phyloP scores from a whole-genome alignment of 2,797 vertebrate species.

The Peromyscus melanophrys region DNA sequence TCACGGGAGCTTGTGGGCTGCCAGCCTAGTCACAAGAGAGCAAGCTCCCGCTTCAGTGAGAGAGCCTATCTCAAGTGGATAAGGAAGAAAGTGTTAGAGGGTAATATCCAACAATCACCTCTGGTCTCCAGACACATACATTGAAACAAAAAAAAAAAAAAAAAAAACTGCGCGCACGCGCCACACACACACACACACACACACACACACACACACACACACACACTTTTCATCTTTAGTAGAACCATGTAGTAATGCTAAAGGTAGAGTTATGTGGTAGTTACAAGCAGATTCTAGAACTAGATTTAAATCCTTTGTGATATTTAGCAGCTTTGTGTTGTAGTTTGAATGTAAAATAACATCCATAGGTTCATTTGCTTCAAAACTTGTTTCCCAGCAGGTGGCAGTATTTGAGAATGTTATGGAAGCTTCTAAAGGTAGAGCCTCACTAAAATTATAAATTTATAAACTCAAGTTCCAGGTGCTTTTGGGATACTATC shows the following conservation, averaged over 20 bases:
- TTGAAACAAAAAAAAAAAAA: not conserved
- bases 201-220: not conserved
- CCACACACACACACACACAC: not conserved
- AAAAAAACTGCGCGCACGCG: no score
- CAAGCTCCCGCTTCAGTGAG: not conserved
- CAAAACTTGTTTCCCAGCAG: not conserved
- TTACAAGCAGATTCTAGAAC: slow-evolving; percentile 1
- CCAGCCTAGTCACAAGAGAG: not conserved
- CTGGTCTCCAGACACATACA: not conserved
- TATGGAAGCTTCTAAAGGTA: not conserved
- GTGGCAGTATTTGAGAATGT: not conserved
- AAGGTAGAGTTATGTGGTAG: not conserved
- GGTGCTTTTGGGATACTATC: no score
- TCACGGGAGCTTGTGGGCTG: not conserved
- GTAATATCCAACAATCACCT: not conserved
- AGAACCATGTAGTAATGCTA: slow-evolving; percentile 8
- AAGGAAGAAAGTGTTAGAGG: not conserved
- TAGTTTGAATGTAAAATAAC: not conserved
- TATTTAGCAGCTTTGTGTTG: not conserved
- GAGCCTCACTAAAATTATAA: not conserved
- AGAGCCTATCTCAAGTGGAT: not conserved
- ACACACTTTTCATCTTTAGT: slow-evolving; percentile 30
- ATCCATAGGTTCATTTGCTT: not conserved
- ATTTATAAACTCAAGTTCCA: no score
- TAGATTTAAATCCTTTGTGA: slow-evolving; percentile 40